phyloP scores from a whole-genome alignment of 35 echinoderm and acorn worm genomes.

The Amphiura filiformis region DNA sequence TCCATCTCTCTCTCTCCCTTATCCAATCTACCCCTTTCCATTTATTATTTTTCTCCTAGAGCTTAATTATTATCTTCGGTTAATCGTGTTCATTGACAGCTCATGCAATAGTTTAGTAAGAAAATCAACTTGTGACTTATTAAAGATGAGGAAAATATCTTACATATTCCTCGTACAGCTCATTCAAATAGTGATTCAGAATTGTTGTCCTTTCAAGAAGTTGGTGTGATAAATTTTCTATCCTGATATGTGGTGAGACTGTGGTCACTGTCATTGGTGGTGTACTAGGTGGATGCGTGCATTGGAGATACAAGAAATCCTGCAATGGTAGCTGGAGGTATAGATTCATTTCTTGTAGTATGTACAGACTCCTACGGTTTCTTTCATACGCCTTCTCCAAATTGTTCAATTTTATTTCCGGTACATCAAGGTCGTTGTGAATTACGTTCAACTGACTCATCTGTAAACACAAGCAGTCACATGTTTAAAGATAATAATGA shows the following conservation, averaged over 20 bases:
- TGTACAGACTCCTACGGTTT: not conserved
- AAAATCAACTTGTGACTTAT: no score
- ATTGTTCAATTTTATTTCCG: not conserved
- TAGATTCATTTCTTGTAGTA: not conserved
- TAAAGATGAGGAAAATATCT: not conserved
- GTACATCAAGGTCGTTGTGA: not conserved
- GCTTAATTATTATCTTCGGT: no score
- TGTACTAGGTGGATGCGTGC: not conserved
- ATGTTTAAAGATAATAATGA: no score
- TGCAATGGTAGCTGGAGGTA: not conserved
- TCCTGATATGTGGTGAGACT: no score
- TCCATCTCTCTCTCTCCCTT: no score
- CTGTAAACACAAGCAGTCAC: not conserved
- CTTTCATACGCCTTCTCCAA: not conserved
- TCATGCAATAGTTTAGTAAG: no score
- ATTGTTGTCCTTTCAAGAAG: not conserved
- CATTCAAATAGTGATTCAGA: not conserved
- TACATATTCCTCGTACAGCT: not conserved
- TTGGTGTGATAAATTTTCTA: no score
- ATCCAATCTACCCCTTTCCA: no score
- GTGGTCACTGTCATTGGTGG: no score
- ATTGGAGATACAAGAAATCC: not conserved
- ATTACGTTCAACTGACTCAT: not conserved
- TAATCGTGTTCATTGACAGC: no score
- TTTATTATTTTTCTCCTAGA: no score